phyloP scores from a whole-genome alignment of 2,797 vertebrate species.

The Notoglanidium macrostoma region DNA sequence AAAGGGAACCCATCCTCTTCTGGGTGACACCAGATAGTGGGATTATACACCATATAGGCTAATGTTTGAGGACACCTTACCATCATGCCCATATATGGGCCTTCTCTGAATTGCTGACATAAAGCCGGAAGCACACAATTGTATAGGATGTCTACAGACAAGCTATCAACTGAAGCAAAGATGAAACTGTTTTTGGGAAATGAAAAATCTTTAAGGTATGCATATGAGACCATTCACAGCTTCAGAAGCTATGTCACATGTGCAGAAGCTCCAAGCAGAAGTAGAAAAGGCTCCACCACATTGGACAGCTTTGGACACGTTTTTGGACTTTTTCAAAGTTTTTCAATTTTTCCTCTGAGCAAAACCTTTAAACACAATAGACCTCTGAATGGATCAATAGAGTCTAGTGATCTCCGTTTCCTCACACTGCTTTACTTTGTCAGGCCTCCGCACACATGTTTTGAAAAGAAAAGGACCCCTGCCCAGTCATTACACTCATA shows the following conservation, averaged over 20 bases:
- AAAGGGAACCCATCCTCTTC: not conserved
- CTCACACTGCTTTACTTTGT: constrained; percentile 2
- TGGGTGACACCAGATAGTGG: not conserved
- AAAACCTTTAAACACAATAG: constrained; percentile 2
- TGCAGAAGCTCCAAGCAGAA: not conserved
- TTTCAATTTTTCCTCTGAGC: not conserved
- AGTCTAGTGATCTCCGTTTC: not conserved
- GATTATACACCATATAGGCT: not conserved
- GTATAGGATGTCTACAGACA: too few relatives aligned
- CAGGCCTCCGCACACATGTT: not conserved
- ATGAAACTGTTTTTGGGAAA: too few relatives aligned
- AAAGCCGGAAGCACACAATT: too few relatives aligned
- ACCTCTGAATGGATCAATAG: not conserved
- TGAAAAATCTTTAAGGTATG: too few relatives aligned
- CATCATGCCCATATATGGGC: not conserved
- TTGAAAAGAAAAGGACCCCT: not conserved
- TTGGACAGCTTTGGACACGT: not conserved
- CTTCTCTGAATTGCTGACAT: too few relatives aligned
- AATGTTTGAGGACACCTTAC: not conserved
- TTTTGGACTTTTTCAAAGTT: not conserved
- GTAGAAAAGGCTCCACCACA: not conserved
- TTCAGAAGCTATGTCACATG: not conserved
- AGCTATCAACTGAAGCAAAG: too few relatives aligned
- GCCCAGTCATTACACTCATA: not conserved
- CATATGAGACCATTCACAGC: too few relatives aligned